Conservation (phyloP, 2,113 vertebrate species). For the Turnix velox region DNA sequence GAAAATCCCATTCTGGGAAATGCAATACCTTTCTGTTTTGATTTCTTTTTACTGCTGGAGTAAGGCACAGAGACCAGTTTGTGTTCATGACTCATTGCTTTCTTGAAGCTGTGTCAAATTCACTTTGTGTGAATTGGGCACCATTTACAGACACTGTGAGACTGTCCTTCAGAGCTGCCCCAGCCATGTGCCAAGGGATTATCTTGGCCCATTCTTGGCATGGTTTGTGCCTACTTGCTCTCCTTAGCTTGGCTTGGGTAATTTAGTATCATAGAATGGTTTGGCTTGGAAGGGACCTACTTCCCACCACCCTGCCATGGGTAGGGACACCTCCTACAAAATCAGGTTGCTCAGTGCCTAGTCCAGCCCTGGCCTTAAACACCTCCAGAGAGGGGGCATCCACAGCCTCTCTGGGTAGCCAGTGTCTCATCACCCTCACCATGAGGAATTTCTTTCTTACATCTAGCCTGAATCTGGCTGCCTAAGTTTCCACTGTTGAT, state of each 20-base stretch:
- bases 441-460: no score
- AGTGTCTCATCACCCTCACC: no score
- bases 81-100: neutral
- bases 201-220: accelerated
- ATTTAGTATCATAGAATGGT: no score
- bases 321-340: no score
- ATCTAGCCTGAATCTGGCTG: no score
- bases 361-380: no score
- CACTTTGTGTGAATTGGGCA: neutral
- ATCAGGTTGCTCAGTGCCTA: no score
- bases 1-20: neutral
- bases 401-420: no score
- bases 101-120: neutral
- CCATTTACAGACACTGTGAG: neutral
- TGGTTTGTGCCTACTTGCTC: neutral
- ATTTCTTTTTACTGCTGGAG: neutral
- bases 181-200: neutral
- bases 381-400: no score
- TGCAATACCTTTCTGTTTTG: neutral
- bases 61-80: neutral
- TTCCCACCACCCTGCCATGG: no score
- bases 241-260: neutral
- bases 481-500: neutral
- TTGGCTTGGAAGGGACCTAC: no score
- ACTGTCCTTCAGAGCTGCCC: conserved; percentile 5